Conservation (phyloP, 1,140 invertebrate species). For the Drosophila santomea region DNA sequence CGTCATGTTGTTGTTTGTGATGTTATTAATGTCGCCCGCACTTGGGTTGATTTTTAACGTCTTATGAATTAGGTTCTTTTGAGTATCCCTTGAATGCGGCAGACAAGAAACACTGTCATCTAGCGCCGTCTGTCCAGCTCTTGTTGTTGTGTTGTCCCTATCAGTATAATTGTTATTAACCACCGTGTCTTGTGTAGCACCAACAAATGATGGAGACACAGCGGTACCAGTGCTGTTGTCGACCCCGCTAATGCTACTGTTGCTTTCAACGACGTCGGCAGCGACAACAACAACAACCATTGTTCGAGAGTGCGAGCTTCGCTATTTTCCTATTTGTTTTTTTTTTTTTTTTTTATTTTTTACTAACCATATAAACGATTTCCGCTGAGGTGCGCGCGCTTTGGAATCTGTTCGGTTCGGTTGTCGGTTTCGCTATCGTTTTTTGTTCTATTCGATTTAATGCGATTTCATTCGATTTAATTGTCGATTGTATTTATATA, state of each 20-base stretch:
- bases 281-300: conserved; percentile 70
- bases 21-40: too few species aligned
- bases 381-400: conserved; percentile 69
- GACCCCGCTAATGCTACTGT: conserved; percentile 32
- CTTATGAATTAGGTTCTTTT: conserved; percentile 13
- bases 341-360: conserved; percentile 25
- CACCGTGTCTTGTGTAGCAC: conserved; percentile 43
- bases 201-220: conserved; percentile 9
- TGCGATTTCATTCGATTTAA: conserved; percentile 54
- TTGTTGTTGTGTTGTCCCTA: conserved; percentile 23
- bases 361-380: conserved; percentile 62
- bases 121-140: conserved; percentile 7
- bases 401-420: conserved; percentile 18
- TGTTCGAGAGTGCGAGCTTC: conserved; percentile 57
- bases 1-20: conserved; percentile 55
- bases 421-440: conserved; percentile 6
- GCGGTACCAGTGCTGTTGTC: conserved; percentile 11
- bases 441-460: conserved; percentile 36
- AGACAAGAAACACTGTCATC: conserved; percentile 2
- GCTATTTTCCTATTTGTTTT: conserved; percentile 46
- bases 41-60: conserved; percentile 4
- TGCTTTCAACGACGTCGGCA: conserved; percentile 52
- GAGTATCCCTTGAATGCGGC: conserved; percentile 12
- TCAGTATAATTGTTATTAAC: conserved; percentile 60
- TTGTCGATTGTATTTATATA: conserved; percentile 20